These are phyloP conservation scores for Hybognathus amarus DNA, from an alignment of 2,797 vertebrate species.

Conservation along the genomic window DNA sequence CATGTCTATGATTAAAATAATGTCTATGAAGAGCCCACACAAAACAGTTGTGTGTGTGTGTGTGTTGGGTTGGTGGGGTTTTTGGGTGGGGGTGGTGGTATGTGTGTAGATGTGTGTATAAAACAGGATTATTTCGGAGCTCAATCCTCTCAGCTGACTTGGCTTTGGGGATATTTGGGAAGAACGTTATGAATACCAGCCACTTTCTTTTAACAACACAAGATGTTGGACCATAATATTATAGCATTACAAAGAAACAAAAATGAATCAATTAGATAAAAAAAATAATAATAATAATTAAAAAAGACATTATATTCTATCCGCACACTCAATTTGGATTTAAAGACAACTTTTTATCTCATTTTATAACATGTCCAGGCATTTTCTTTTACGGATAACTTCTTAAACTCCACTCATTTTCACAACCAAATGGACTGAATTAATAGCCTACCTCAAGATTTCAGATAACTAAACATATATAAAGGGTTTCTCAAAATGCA, in stretches of 20 bases:
- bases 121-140: slow-evolving; percentile 66
- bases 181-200: slow-evolving; percentile 59
- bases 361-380: background rate
- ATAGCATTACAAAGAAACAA: background rate
- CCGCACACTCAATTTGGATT: background rate
- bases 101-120: slow-evolving; percentile 37
- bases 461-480: background rate
- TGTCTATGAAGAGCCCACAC: too few species aligned
- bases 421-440: background rate
- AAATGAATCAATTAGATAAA: background rate
- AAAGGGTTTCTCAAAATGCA: background rate
- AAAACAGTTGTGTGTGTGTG: too few species aligned
- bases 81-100: background rate
- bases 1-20: too few species aligned
- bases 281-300: too few species aligned
- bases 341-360: background rate
- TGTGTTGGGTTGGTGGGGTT: background rate
- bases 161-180: slow-evolving; percentile 71
- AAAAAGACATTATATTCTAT: background rate
- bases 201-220: slow-evolving; percentile 38
- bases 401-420: background rate
- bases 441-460: background rate
- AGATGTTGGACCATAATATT: background rate
- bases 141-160: slow-evolving; percentile 83
- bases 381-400: background rate